Evolutionary conservation across 2,113 vertebrate genomes (phyloP).

Genomic region (Taxidea taxus): DNA sequence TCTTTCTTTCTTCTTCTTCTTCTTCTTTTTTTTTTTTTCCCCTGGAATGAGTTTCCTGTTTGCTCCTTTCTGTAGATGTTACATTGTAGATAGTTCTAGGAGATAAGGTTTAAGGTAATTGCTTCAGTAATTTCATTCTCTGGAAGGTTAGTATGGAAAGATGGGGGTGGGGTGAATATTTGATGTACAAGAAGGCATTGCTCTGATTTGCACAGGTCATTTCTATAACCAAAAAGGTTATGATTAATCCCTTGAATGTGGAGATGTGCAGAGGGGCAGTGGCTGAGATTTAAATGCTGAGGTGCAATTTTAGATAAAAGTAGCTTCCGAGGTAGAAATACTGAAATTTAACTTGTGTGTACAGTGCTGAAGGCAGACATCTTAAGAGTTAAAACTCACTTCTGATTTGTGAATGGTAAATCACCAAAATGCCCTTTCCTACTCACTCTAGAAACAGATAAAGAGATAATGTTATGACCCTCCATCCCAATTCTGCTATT

Average conservation of each 20-base stretch:
- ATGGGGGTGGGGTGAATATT: background rate
- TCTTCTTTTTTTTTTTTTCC: background rate
- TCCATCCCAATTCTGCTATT: background rate
- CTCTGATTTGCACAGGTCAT: background rate
- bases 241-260: background rate
- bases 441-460: background rate
- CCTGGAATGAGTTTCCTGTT: background rate
- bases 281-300: background rate
- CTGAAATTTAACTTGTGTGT: background rate
- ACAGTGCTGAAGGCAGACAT: background rate
- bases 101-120: background rate
- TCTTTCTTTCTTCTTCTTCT: too few relatives aligned
- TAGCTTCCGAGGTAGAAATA: background rate
- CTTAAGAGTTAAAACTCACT: background rate
- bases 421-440: background rate
- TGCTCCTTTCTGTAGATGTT: background rate
- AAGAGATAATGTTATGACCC: background rate
- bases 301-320: background rate
- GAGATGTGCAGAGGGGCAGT: background rate
- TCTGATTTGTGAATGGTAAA: background rate
- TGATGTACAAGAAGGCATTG: background rate
- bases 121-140: background rate
- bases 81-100: background rate
- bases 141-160: background rate
- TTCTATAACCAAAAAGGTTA: background rate